Percentiles rank a stretch among this genome's conserved stretches.
Evolutionary conservation across 2,113 vertebrate species (phyloP).

Genomic region (Hucho hucho): DNA sequence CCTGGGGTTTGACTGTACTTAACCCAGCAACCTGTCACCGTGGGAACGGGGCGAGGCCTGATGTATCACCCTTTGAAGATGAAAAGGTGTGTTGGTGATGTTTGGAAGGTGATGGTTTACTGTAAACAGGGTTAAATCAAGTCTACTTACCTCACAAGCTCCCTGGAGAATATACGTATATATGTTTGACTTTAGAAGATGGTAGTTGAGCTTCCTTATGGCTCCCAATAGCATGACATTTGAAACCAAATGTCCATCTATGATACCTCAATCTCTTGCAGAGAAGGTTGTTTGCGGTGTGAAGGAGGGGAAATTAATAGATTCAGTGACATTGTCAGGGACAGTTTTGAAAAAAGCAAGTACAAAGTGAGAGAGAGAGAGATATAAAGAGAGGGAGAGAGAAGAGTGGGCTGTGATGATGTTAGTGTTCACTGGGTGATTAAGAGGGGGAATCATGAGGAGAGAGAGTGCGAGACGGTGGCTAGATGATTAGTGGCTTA

Average conservation of each 20-base stretch:
- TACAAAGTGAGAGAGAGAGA: constrained; percentile 5
- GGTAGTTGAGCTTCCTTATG: no score
- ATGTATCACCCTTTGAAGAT: not conserved
- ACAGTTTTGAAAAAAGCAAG: no score
- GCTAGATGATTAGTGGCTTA: constrained; percentile 21
- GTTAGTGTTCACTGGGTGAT: no score
- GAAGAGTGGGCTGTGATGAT: no score
- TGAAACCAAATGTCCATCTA: not conserved
- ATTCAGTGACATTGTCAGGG: not conserved
- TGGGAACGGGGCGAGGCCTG: constrained; percentile 15
- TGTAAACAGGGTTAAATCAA: constrained; percentile 37
- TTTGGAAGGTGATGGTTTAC: constrained; percentile 19
- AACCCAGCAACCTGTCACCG: not conserved
- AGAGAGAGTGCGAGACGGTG: not conserved
- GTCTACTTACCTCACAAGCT: not conserved
- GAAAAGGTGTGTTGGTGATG: constrained; percentile 5
- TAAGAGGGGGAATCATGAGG: not conserved
- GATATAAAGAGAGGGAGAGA: not conserved
- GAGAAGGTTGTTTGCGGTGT: no score
- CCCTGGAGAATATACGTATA: not conserved
- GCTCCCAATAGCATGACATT: no score
- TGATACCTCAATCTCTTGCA: no score
- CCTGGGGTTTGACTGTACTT: constrained; percentile 15
- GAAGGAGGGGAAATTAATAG: not conserved
- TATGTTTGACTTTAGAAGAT: no score